Percentiles rank a stretch among this genome's conserved stretches.
Evolutionary conservation across 1,140 invertebrate species (phyloP).

Genomic region (Druon quercuslanigerum): DNA sequence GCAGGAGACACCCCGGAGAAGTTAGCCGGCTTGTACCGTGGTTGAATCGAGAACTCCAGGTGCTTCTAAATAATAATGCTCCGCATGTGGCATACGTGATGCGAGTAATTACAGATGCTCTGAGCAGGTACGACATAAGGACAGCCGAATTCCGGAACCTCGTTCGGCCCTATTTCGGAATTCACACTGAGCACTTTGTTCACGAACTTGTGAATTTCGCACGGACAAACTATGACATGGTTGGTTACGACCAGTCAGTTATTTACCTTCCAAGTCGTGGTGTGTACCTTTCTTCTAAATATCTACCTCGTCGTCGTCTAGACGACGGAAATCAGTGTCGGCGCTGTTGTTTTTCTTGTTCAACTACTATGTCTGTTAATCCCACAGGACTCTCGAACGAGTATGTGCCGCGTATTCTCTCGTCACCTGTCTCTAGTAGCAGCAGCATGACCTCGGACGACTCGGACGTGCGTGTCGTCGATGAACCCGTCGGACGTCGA

Average conservation of each 20-base stretch:
- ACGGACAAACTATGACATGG: conserved; percentile 88
- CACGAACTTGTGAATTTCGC: conserved; percentile 94
- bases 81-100: conserved; percentile 81
- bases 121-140: conserved; percentile 83
- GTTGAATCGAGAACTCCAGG: conserved; percentile 90
- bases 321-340: too few species aligned
- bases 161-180: conserved; percentile 78
- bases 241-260: conserved; percentile 81
- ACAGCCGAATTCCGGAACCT: conserved; percentile 83
- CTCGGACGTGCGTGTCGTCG: conserved; percentile 62
- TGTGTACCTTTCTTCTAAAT: conserved; percentile 21
- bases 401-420: conserved; percentile 49
- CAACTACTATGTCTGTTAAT: neutral
- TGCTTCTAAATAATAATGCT: conserved; percentile 79
- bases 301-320: too few species aligned
- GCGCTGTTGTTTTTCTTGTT: too few species aligned
- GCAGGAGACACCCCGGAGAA: conserved; percentile 84
- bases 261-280: conserved; percentile 62
- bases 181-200: conserved; percentile 86
- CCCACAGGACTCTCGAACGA: conserved; percentile 55
- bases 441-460: conserved; percentile 56
- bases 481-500: conserved; percentile 52
- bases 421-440: conserved; percentile 54
- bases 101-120: conserved; percentile 81
- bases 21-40: conserved; percentile 89